phyloP scores from a whole-genome alignment of 2,113 vertebrate genomes.

The Cnemophilus loriae region DNA sequence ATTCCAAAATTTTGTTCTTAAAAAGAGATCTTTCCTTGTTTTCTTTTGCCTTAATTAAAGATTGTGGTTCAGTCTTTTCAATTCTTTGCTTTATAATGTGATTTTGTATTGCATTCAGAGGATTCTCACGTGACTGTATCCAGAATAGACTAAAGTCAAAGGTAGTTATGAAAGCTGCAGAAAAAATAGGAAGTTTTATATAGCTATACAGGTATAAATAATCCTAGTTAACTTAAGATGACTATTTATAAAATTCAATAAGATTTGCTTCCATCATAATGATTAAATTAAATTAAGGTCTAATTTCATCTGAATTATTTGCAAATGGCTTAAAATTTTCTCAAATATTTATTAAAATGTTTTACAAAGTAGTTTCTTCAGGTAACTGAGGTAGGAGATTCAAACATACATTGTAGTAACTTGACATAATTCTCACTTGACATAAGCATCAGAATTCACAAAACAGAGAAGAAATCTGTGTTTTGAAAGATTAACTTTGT shows the following conservation, averaged over 20 bases:
- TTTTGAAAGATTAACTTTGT: not conserved
- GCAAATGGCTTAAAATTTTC: not conserved
- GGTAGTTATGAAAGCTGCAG: not conserved
- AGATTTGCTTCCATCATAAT: not conserved
- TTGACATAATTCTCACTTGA: not conserved
- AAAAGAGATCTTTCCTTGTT: not conserved
- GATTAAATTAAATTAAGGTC: not conserved
- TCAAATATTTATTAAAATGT: not conserved
- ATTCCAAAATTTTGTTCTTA: not conserved
- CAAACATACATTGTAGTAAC: not conserved
- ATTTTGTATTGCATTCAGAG: not conserved
- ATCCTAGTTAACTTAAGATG: not conserved
- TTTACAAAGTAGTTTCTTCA: not conserved
- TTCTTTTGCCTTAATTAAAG: not conserved
- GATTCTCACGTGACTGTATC: fast-evolving
- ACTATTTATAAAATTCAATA: not conserved
- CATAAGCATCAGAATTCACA: not conserved
- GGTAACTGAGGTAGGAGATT: not conserved
- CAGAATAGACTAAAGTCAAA: not conserved
- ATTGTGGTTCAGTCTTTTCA: not conserved
- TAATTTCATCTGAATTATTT: not conserved
- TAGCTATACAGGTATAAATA: not conserved
- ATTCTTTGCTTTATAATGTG: not conserved
- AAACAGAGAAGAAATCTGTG: not conserved
- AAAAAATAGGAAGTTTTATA: not conserved